These are phyloP conservation scores for Pseudomyrmex cubaensis DNA, from an alignment of 1,140 invertebrate genomes.

Conservation along the genomic window DNA sequence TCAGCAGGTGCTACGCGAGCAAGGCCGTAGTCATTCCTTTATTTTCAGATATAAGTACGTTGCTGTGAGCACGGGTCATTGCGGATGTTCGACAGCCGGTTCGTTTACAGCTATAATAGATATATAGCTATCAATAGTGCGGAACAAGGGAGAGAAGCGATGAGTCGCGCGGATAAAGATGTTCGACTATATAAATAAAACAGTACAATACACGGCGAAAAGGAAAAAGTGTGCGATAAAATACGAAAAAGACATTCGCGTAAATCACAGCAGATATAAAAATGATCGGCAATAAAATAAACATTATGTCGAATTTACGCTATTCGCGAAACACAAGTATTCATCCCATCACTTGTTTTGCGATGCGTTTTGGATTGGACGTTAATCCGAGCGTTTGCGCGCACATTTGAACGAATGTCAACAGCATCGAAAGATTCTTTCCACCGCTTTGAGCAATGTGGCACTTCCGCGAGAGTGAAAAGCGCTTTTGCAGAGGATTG, in stretches of 20 bases:
- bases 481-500: conserved; percentile 53
- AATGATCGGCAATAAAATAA: not conserved
- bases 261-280: too few species aligned
- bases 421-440: conserved; percentile 37
- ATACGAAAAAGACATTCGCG: too few species aligned
- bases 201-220: not conserved
- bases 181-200: not conserved
- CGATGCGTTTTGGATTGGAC: not conserved
- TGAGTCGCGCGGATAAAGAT: not conserved
- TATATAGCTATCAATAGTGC: conserved; percentile 81
- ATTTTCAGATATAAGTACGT: not conserved
- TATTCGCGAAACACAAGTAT: conserved; percentile 12
- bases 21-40: not conserved
- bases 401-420: not conserved
- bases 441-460: conserved; percentile 34
- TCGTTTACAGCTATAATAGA: conserved; percentile 84
- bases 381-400: conserved; percentile 2
- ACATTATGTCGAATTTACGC: not conserved
- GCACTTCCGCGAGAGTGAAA: conserved; percentile 51
- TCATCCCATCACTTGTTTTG: not conserved
- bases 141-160: conserved; percentile 61
- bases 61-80: conserved; percentile 72
- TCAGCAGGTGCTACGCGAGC: conserved; percentile 57
- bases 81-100: conserved; percentile 84
- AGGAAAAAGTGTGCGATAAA: not conserved